Conservation (phyloP, 1,140 invertebrate species). For the Bactericera cockerelli region DNA sequence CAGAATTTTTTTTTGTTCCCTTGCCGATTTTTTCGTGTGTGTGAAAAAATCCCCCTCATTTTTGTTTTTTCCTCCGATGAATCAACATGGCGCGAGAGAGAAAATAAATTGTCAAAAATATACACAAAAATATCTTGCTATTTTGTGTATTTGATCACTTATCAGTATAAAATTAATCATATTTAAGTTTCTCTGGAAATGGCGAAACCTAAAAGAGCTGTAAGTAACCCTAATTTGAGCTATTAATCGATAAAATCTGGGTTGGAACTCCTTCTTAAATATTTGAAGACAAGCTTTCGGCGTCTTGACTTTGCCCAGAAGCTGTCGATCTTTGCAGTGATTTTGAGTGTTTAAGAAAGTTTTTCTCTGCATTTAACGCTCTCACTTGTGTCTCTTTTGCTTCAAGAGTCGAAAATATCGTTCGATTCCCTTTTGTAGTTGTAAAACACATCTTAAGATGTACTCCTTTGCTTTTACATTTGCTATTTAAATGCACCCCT, state of each 20-base stretch:
- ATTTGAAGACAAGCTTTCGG: not conserved
- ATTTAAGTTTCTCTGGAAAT: not conserved
- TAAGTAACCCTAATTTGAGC: not conserved
- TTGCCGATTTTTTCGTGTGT: too few species aligned
- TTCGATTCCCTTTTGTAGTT: too few species aligned
- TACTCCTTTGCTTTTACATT: too few species aligned
- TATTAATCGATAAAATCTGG: slow-evolving; percentile 1
- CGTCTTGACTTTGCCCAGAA: not conserved
- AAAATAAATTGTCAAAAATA: not conserved
- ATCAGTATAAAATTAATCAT: not conserved
- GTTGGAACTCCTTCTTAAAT: not conserved
- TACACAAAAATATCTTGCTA: not conserved
- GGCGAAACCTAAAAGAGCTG: not conserved
- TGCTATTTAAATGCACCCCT: too few species aligned
- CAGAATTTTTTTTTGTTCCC: too few species aligned
- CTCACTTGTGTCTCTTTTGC: too few species aligned
- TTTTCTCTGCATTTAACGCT: too few species aligned
- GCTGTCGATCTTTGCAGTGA: too few species aligned
- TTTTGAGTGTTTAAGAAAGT: too few species aligned
- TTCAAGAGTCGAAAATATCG: too few species aligned
- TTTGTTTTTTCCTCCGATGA: not conserved
- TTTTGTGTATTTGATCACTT: not conserved
- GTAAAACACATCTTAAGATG: too few species aligned
- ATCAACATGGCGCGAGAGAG: not conserved
- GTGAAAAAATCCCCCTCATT: slow-evolving; percentile 6